A percentile compares a stretch with the other conserved stretches of the same genome.
These are phyloP conservation scores for Thalassoma bifasciatum DNA, from an alignment of 2,113 vertebrate species.

Conservation along the genomic window DNA sequence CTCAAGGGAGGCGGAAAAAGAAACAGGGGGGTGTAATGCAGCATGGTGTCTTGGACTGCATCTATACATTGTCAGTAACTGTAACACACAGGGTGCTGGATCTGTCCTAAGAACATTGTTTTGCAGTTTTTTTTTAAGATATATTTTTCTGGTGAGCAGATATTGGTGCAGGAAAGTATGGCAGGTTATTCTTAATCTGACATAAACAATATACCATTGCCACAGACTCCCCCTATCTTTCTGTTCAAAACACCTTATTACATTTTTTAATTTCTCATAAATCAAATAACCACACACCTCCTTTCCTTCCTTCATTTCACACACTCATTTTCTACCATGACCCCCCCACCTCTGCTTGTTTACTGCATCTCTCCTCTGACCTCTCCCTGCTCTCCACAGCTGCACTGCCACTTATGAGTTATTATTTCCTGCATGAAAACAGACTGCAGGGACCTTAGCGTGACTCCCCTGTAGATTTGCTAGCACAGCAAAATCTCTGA, in stretches of 20 bases:
- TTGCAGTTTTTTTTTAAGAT: background rate
- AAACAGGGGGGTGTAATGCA: slow-evolving; percentile 11
- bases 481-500: slow-evolving; percentile 29
- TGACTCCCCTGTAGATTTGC: slow-evolving; percentile 8
- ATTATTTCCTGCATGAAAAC: slow-evolving; percentile 19
- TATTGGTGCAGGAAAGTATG: background rate
- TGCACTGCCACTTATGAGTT: slow-evolving; percentile 24
- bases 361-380: slow-evolving; percentile 39
- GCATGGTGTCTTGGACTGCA: background rate
- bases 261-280: no score
- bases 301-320: no score
- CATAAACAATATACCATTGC: no score
- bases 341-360: slow-evolving; percentile 4
- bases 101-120: background rate
- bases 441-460: slow-evolving; percentile 20
- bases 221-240: no score
- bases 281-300: no score
- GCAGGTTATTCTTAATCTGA: no score
- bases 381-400: slow-evolving; percentile 26
- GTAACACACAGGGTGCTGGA: background rate
- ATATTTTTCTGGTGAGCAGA: background rate
- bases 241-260: no score
- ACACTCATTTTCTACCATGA: background rate
- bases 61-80: background rate
- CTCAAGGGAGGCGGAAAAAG: slow-evolving; percentile 13